Base-by-base conservation (phyloP, 2,113 vertebrate genomes). In the Nibea albiflora region DNA sequence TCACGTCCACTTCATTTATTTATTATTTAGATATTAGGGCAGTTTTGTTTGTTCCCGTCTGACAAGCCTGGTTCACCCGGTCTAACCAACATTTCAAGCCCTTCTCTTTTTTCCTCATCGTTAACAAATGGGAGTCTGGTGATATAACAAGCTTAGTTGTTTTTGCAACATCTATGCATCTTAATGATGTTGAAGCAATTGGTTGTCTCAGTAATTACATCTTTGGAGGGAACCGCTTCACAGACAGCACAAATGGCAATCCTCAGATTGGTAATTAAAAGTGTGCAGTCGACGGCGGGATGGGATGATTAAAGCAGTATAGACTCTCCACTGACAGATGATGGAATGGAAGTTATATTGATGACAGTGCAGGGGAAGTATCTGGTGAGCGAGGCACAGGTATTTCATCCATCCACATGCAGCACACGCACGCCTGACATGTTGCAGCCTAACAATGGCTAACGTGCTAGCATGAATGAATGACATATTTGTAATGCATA, bases 191-290 rank as follows among this genome's bases (percentile, higher is more conserved):
- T 81, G 81, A 83, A 80, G 81, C 69, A 78, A 78, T 73, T 54
- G 58, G 69, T 64, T 83, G 85, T 81, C 84, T 86, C 88, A 56
- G 81, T 91, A 91, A 86, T 83, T 88, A 76, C 84, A 85, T 85
- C 85, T 86, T 83, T 83, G 72, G 88, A 86, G 73, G 73, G 73
- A 76, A 85, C 86, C 79, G 70, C 81, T 77, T 86, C 83, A 73
- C 62, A 78, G 76, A 74, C 44, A 82, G 44, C 60, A 28, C 57
- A 64, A 83, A 83, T 62, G 64, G 65, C 85, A 77, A 52, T 81
- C 76, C 79, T 73, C 79, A 61, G 72, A 78, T 74, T 87, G 78
- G 82, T 92, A 92, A 90, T 90, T 89, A 86, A 89, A 89, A 89
- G 65, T 63, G 46, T 82, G 83, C 53, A 76, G 71, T 53, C 0